Conservation (phyloP, 2,797 vertebrate genomes). For the Myotis vivesi region DNA sequence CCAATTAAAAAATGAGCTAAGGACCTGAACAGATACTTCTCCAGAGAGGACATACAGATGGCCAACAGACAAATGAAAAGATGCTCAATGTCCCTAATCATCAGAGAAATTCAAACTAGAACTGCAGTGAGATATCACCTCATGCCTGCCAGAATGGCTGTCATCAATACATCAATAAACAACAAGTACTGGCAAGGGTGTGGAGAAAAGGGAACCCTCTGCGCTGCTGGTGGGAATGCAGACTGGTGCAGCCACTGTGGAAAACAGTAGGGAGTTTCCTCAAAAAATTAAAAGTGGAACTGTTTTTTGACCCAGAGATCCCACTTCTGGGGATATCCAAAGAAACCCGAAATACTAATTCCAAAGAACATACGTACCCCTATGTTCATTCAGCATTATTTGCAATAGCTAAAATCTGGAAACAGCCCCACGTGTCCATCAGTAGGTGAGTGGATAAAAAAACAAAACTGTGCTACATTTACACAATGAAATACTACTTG, state of each 20-base stretch:
- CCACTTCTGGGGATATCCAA: background rate
- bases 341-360: background rate
- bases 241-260: background rate
- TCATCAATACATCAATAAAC: background rate
- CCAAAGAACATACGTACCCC: background rate
- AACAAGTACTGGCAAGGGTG: background rate
- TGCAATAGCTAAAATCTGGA: background rate
- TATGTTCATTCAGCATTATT: background rate
- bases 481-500: background rate
- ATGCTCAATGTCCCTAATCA: background rate
- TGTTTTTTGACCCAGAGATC: background rate
- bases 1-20: background rate
- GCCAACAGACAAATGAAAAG: background rate
- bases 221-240: background rate
- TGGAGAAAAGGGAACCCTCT: background rate
- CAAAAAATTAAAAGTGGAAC: background rate
- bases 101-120: background rate
- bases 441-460: background rate
- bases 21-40: background rate
- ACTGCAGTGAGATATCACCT: background rate
- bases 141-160: background rate
- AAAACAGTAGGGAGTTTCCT: background rate
- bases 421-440: background rate
- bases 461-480: background rate
- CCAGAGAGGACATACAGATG: background rate